Evolutionary conservation across 2,888 invertebrate species (phyloP).

Genomic region (Rhagonycha lutea): DNA sequence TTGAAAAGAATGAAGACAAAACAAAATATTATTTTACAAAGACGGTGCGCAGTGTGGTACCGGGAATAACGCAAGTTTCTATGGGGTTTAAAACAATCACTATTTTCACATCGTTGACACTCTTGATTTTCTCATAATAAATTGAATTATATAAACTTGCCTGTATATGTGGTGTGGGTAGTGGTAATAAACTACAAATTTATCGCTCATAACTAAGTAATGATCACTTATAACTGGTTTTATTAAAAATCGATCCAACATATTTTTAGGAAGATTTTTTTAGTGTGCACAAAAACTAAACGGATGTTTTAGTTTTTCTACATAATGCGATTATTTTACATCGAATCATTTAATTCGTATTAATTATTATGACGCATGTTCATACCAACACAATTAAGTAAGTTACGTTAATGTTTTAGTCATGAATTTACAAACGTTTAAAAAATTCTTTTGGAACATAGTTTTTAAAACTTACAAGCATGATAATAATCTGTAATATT

Average conservation of each 20-base stretch:
- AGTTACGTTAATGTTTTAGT: background rate
- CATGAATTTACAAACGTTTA: background rate
- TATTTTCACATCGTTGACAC: background rate
- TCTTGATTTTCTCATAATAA: background rate
- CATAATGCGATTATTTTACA: background rate
- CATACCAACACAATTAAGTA: background rate
- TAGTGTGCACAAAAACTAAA: background rate
- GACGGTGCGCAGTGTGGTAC: background rate
- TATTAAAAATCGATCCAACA: slow-evolving; percentile 20
- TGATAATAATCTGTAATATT: background rate
- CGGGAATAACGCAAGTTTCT: background rate
- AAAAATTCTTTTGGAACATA: background rate
- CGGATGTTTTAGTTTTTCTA: background rate
- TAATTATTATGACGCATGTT: background rate
- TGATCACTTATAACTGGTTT: slow-evolving; percentile 30
- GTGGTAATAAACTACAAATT: slow-evolving; percentile 21
- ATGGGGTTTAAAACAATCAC: background rate
- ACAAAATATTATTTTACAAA: background rate
- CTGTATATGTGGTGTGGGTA: slow-evolving; percentile 28
- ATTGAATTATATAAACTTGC: slow-evolving; percentile 27
- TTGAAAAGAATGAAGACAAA: background rate
- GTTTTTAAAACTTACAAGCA: background rate
- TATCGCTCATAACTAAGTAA: slow-evolving; percentile 30
- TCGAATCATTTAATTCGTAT: background rate
- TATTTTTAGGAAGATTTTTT: background rate